Base-by-base conservation (phyloP, 1,140 invertebrate species). In the Zaprionus lachaisei region DNA sequence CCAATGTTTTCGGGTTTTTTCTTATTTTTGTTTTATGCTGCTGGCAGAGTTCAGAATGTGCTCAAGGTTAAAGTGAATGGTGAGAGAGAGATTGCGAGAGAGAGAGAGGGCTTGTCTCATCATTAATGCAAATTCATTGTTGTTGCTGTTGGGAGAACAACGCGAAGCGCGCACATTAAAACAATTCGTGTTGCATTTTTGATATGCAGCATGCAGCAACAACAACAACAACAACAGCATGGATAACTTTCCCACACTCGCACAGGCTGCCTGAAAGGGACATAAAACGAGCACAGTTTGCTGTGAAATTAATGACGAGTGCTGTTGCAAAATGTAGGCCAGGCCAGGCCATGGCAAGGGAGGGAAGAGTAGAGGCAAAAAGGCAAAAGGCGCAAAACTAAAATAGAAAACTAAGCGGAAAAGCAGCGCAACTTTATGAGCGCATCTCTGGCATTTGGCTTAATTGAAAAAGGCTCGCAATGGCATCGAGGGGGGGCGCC, bases 81-180 rank as follows among this genome's bases (percentile, higher is more conserved):
- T 22, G 55, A 56, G 63, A 34, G 17, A 12, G 17, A 31, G 38
- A 24, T 14, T 4, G 34, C 11, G 54, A n/a, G 38, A 41, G 9
- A 4, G 31, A 34, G 31, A n/a, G 38, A n/a, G 2, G 3, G 69
- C 61, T 55, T 71, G 70, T 80, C 84, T 89, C 85, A 90, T 89
- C 85, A 89, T 89, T 89, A 89, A 89, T 89, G 85, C 83, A 89
- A 89, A 90, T 89, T 89, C 85, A 89, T 89, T 89, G 85, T 90
- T 84, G 81, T 79, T 72, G 77, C 69, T 28, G 63, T 55, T 51
- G 22, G 47, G 14, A 28, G 41, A 62, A 57, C 22, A 31, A 60
- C 2, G 51, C 31, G 58, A 38, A 28, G 51, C 55, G 77, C 68
- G 65, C 73, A 72, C 83, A 80, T 83, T 80, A 87, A 72, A 83